Evolutionary conservation across 2,113 vertebrate species (phyloP), one percentile per base, ranked within the genome.

Genomic region (Bungarus multicinctus): DNA sequence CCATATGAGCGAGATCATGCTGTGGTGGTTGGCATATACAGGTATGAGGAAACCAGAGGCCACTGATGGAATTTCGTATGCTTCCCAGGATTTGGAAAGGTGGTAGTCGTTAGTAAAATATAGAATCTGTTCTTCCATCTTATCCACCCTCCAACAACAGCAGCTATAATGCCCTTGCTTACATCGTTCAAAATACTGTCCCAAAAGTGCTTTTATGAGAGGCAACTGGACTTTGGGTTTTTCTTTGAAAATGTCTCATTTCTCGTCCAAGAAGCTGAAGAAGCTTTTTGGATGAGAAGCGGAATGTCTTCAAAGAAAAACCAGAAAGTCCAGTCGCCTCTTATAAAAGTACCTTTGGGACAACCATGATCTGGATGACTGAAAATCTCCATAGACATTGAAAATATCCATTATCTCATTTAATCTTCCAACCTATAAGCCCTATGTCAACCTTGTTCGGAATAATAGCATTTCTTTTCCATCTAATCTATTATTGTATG

Each of bases 1-100:
- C 99, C 99, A 0, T 99, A 99, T 0, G 99, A 99, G 93, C 97
- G 99, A 30, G 99, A 99, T 94, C 99, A 99, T 0, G 99, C 99
- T 0, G 98, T 99, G 64, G 99, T 99, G 9, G 99, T 99, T 16
- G 99, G 99, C 6, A 96, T 99, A 14, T 99, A 99, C 98, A 98
- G 99, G 99, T 99, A 96, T n/a, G 90, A 50, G 9, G 0, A 34
- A 90, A 30, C 22, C 20, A 53, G 8, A 5, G 11, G 20, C 5
- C 4, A 1, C 39, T 23, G 55, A 6, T 89, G 25, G 25, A 64
- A 39, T 18, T 89, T 16, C 23, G 9, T 34, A 4, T 64, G 57
- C 60, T 69, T 34, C 16, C 52, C 7, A 0, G 30, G 18, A 11
- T 39, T n/a, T 30, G 30, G 27, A 14, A 25, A 11, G 9, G 18